Conservation (phyloP, 64 coral and sea anemone genomes). For the Hydrozoanthus tunicans region DNA sequence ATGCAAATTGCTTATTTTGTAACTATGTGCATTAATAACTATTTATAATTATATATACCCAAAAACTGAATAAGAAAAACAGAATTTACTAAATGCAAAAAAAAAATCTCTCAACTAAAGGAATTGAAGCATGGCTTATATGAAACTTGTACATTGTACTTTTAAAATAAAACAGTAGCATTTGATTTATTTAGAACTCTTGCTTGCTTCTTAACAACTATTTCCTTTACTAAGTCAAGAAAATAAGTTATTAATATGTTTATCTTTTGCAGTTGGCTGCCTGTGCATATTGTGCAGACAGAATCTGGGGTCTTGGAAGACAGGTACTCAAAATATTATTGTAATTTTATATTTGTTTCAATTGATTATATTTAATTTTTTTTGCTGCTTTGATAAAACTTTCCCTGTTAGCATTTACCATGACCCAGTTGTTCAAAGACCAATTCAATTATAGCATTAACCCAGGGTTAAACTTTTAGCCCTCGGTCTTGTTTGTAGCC, state of each 20-base stretch:
- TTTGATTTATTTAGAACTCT: neutral
- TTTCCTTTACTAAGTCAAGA: neutral
- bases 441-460: no score
- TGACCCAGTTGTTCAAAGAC: no score
- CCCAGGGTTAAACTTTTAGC: no score
- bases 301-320: constrained; percentile 98
- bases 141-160: neutral
- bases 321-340: constrained; percentile 53
- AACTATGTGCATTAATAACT: no score
- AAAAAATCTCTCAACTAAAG: no score
- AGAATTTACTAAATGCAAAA: no score
- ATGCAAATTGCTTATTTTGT: no score
- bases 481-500: no score
- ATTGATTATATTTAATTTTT: neutral
- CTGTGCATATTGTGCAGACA: constrained; percentile 92
- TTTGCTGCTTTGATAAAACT: neutral
- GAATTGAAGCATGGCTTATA: neutral
- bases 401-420: no score
- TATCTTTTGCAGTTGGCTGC: constrained; percentile 82
- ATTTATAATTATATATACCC: no score
- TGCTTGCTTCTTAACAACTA: neutral
- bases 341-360: neutral
- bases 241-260: neutral
- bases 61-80: no score
- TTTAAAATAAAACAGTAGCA: neutral